Conservation (phyloP, 2,888 invertebrate species). For the Synergus laeviventris region DNA sequence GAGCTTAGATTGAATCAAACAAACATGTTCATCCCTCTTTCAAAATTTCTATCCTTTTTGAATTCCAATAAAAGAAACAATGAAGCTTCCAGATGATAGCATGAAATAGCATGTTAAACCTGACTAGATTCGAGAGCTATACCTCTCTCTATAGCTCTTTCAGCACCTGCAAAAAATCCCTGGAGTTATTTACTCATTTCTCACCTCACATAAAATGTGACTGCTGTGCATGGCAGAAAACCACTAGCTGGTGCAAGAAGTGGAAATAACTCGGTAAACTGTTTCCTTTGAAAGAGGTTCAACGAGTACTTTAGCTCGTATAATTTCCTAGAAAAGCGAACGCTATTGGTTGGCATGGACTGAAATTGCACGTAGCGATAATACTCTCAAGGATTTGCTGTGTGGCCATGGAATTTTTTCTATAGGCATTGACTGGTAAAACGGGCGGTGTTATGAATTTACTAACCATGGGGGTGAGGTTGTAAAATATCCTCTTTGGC, state of each 20-base stretch:
- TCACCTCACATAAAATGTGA: slow-evolving; percentile 21
- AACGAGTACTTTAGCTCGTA: slow-evolving; percentile 44
- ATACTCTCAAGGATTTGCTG: slow-evolving; percentile 26
- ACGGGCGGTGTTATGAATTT: not conserved
- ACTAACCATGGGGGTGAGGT: not conserved
- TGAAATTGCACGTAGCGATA: slow-evolving; percentile 40
- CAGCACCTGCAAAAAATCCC: not conserved
- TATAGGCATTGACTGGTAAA: slow-evolving; percentile 19
- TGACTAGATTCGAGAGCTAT: not conserved
- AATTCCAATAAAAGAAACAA: not conserved
- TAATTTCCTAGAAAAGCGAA: slow-evolving; percentile 44
- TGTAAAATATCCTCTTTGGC: not conserved
- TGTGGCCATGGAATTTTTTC: slow-evolving; percentile 1
- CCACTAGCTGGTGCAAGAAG: slow-evolving; percentile 38
- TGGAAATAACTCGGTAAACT: slow-evolving; percentile 45
- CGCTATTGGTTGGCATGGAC: slow-evolving; percentile 40
- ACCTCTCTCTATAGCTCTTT: too few relatives aligned
- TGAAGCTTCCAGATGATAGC: not conserved
- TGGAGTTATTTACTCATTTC: slow-evolving; percentile 27
- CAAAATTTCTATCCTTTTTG: not conserved
- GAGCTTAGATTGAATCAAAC: too few relatives aligned
- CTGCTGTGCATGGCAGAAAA: slow-evolving; percentile 24
- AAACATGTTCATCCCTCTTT: not conserved
- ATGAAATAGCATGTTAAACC: not conserved
- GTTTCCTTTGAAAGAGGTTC: slow-evolving; percentile 45